phyloP scores from a whole-genome alignment of 2,113 vertebrate species.

The Onychostoma macrolepis region DNA sequence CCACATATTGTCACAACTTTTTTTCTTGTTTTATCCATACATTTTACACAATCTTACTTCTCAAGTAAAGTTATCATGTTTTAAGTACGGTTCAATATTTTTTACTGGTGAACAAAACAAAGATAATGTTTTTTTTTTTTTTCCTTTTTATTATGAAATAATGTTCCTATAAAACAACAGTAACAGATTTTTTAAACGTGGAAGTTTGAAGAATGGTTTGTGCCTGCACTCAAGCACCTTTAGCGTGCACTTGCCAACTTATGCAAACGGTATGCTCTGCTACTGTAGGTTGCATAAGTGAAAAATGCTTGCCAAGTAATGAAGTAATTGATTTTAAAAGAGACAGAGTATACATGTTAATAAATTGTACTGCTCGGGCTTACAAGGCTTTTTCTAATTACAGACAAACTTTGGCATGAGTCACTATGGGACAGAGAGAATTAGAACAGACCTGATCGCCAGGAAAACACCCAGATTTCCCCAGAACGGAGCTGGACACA shows the following conservation, averaged over 20 bases:
- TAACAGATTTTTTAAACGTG: neutral
- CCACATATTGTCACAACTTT: neutral
- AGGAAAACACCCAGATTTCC: constrained; percentile 20
- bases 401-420: constrained; percentile 14
- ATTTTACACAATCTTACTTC: neutral
- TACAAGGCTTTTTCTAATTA: constrained; percentile 18
- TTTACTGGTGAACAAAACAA: neutral
- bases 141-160: neutral
- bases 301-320: constrained; percentile 6
- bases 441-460: constrained; percentile 17
- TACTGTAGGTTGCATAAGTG: neutral
- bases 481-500: constrained; percentile 27
- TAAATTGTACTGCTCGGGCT: neutral
- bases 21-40: neutral
- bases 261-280: no score
- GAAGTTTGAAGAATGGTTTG: neutral
- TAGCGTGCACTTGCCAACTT: neutral
- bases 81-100: neutral
- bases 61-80: neutral
- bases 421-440: constrained; percentile 10
- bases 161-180: neutral
- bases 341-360: neutral
- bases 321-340: constrained; percentile 6
- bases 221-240: neutral
- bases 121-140: neutral